Percentiles rank a stretch among this genome's conserved stretches.
These are phyloP conservation scores for Acanthococcus lagerstroemiae DNA, from an alignment of 2,888 invertebrate genomes.

Conservation along the genomic window DNA sequence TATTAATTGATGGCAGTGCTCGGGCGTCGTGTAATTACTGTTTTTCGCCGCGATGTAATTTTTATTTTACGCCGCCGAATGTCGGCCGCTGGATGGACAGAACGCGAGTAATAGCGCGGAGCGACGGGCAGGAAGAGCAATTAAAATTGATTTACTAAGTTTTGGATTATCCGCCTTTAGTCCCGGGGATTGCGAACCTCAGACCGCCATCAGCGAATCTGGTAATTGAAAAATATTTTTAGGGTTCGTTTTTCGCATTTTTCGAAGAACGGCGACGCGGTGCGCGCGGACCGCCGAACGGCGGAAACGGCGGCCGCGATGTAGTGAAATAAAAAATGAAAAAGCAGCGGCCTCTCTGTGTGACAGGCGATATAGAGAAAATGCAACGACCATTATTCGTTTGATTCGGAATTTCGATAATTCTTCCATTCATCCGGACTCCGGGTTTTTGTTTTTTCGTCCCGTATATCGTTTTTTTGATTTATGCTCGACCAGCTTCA, in stretches of 20 bases:
- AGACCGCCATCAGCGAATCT: slow-evolving; percentile 4
- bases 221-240: slow-evolving; percentile 28
- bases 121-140: slow-evolving; percentile 7
- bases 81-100: background rate
- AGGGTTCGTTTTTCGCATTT: slow-evolving; percentile 19
- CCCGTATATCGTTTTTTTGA: background rate
- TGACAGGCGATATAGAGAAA: slow-evolving; percentile 27
- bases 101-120: background rate
- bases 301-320: background rate
- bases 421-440: background rate
- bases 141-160: slow-evolving; percentile 29
- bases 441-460: background rate
- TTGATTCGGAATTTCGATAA: background rate
- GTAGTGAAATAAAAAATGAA: slow-evolving; percentile 23
- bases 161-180: slow-evolving; percentile 28
- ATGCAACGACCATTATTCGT: slow-evolving; percentile 26
- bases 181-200: slow-evolving; percentile 3
- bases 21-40: slow-evolving; percentile 13
- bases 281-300: no score
- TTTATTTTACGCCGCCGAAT: slow-evolving; percentile 5
- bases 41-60: slow-evolving; percentile 12
- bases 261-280: no score
- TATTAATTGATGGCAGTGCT: slow-evolving; percentile 20
- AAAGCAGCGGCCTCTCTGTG: slow-evolving; percentile 13
- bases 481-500: background rate